Evolutionary conservation across 30 jellyfish, hydroid and myxozoan genomes (phyloP).

Genomic region (Hydra vulgaris): DNA sequence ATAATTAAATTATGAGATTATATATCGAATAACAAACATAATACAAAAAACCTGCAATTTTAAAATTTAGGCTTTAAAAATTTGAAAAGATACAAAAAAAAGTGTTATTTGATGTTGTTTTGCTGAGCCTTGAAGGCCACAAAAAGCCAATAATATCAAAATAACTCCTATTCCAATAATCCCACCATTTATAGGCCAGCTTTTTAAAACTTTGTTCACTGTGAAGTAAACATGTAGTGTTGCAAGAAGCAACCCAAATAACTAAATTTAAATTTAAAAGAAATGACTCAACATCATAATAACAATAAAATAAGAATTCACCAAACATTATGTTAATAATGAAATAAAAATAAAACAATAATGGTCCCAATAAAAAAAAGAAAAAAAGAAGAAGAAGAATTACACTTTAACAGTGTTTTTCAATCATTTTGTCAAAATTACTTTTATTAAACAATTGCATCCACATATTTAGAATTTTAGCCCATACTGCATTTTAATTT

Average conservation of each 20-base stretch:
- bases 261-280: slow-evolving; percentile 29
- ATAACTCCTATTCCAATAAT: slow-evolving; percentile 82
- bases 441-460: too few relatives aligned
- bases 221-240: slow-evolving; percentile 90
- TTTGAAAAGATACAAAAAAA: slow-evolving; percentile 80
- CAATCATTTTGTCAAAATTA: too few relatives aligned
- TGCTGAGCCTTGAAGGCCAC: slow-evolving; percentile 83
- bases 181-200: slow-evolving; percentile 99
- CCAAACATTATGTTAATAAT: too few relatives aligned
- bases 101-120: slow-evolving; percentile 80
- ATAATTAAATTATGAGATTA: too few relatives aligned
- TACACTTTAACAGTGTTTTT: too few relatives aligned
- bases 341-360: too few relatives aligned
- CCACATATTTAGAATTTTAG: too few relatives aligned
- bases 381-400: too few relatives aligned
- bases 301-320: not conserved
- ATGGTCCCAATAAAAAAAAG: too few relatives aligned
- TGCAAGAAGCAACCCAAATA: slow-evolving; percentile 60
- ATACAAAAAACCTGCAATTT: too few relatives aligned
- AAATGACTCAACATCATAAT: not conserved
- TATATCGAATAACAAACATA: too few relatives aligned
- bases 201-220: slow-evolving; percentile 49
- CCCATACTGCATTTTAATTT: too few relatives aligned
- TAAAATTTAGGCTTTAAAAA: not conserved
- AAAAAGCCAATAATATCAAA: slow-evolving; percentile 50